These are phyloP conservation scores for Magallana gigas DNA, from an alignment of 1,140 invertebrate genomes.

Conservation along the genomic window DNA sequence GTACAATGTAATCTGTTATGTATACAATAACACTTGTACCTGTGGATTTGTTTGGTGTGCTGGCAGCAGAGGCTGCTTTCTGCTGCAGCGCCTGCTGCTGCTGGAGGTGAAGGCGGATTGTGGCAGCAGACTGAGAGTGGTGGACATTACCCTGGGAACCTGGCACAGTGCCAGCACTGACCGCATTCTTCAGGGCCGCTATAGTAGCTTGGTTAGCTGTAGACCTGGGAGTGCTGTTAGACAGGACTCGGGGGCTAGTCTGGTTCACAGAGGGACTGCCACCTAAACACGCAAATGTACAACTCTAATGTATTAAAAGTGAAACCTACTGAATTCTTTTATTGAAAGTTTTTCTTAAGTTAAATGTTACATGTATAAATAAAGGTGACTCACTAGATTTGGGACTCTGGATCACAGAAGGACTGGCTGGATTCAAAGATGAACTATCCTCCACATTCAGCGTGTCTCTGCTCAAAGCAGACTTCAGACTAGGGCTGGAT, in stretches of 20 bases:
- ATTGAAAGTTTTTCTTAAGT: too few relatives aligned
- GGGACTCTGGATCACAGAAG: constrained; percentile 34
- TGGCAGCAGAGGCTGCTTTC: constrained; percentile 45
- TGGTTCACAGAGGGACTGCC: constrained; percentile 21
- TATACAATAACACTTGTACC: neutral
- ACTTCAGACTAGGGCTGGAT: neutral
- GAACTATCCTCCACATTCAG: constrained; percentile 7
- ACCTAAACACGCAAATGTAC: neutral
- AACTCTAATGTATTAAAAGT: neutral
- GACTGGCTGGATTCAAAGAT: constrained; percentile 35
- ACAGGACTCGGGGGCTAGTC: constrained; percentile 16
- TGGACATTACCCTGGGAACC: constrained; percentile 10
- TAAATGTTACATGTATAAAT: neutral
- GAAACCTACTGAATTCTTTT: too few relatives aligned
- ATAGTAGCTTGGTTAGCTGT: constrained; percentile 39
- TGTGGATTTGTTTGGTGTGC: constrained; percentile 42
- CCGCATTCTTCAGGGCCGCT: constrained; percentile 40
- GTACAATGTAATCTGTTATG: too few relatives aligned
- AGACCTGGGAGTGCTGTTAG: constrained; percentile 39
- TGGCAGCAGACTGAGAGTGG: constrained; percentile 43
- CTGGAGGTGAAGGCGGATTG: constrained; percentile 53
- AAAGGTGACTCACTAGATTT: constrained; percentile 11
- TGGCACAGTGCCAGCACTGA: neutral
- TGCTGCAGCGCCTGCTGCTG: constrained; percentile 53
- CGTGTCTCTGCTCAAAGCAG: constrained; percentile 42